A percentile compares a stretch with the other conserved stretches of the same genome.
Evolutionary conservation across 2,797 vertebrate genomes (phyloP).

Genomic region (Enteromius paludinosus): DNA sequence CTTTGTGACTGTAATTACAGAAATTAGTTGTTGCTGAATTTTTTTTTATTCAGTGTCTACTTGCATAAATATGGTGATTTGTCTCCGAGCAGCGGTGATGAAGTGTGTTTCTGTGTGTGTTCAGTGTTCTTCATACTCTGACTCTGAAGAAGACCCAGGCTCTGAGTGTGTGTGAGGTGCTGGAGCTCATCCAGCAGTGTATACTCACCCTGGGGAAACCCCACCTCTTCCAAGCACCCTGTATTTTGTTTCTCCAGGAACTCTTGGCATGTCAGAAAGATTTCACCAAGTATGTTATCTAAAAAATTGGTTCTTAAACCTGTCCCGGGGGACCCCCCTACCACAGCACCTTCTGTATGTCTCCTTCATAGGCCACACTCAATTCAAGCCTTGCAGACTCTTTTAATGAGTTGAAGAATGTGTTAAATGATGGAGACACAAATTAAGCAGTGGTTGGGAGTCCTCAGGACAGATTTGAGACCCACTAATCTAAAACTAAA

Average conservation of each 20-base stretch:
- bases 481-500: neutral
- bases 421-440: neutral
- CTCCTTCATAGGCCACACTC: neutral
- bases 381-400: neutral
- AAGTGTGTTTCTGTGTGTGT: constrained; percentile 11
- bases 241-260: constrained; percentile 92
- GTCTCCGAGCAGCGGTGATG: neutral
- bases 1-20: neutral
- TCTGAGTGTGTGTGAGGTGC: constrained; percentile 85
- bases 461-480: neutral
- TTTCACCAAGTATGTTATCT: constrained; percentile 87
- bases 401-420: neutral
- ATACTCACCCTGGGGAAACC: constrained; percentile 87
- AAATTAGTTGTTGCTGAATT: too few relatives aligned
- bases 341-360: neutral
- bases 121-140: constrained; percentile 90
- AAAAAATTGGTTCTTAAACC: neutral
- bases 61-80: neutral
- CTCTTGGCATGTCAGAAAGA: constrained; percentile 95
- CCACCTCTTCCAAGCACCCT: constrained; percentile 91
- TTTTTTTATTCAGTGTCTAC: too few relatives aligned
- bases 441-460: neutral
- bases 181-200: constrained; percentile 87
- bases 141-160: constrained; percentile 90
- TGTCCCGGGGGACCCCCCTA: neutral